phyloP scores from a whole-genome alignment of 2,797 vertebrate species.

The Pangasius macronema region DNA sequence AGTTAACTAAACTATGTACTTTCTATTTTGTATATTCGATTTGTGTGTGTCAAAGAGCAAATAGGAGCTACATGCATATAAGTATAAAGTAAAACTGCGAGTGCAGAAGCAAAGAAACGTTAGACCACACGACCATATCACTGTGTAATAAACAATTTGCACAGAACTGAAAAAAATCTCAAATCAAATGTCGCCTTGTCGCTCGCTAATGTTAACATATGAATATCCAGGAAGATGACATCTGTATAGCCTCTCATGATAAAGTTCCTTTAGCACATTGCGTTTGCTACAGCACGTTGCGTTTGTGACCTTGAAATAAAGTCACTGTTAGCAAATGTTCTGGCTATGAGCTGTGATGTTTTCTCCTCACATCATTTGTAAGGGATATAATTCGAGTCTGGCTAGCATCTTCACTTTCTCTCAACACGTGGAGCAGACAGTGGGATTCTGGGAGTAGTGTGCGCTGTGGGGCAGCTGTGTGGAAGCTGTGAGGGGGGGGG shows the following conservation, averaged over 20 bases:
- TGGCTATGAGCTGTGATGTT: neutral
- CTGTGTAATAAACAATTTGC: neutral
- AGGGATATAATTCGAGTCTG: neutral
- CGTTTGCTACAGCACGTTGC: too few species aligned
- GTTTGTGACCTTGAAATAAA: neutral
- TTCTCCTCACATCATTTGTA: neutral
- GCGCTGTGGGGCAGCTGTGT: neutral
- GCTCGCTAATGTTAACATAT: neutral
- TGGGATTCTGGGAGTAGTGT: neutral
- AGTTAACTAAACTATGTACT: too few species aligned
- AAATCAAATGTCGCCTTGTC: neutral
- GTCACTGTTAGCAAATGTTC: neutral
- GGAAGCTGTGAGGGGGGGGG: neutral
- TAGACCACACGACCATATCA: neutral
- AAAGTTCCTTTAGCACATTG: neutral
- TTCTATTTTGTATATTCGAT: neutral
- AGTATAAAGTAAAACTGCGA: too few species aligned
- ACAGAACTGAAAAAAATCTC: neutral
- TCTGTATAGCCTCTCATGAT: neutral
- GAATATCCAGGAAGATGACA: neutral
- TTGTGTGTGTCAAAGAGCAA: neutral
- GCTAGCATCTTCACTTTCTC: neutral
- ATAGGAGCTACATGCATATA: too few species aligned
- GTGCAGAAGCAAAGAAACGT: neutral
- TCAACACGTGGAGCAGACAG: neutral